These are phyloP conservation scores for Ectobius pallidus DNA, from an alignment of 2,888 invertebrate species.

Conservation along the genomic window DNA sequence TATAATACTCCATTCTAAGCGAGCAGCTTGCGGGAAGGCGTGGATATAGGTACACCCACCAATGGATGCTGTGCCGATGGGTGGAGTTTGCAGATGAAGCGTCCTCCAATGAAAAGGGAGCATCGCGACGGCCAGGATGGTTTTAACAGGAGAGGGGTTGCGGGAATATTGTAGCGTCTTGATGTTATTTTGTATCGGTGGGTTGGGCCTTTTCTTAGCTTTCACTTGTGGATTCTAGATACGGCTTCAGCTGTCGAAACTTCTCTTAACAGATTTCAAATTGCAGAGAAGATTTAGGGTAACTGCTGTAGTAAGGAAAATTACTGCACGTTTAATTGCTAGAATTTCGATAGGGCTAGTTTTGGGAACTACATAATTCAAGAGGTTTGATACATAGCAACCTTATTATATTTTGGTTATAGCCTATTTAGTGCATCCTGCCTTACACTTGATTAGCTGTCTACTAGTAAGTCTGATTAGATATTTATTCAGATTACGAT, in stretches of 20 bases:
- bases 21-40: slow-evolving; percentile 3
- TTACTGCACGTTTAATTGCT: too few species aligned
- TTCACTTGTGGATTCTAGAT: slow-evolving; percentile 22
- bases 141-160: neutral
- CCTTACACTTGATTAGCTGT: too few species aligned
- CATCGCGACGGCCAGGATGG: slow-evolving; percentile 12
- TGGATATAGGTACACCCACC: neutral
- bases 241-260: neutral
- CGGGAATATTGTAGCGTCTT: neutral
- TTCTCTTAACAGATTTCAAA: too few species aligned
- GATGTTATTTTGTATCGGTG: neutral
- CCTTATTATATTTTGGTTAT: too few species aligned
- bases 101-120: neutral
- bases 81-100: slow-evolving; percentile 9
- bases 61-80: slow-evolving; percentile 8
- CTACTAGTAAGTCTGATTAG: too few species aligned
- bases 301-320: too few species aligned
- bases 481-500: too few species aligned
- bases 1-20: neutral
- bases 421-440: too few species aligned
- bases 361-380: too few species aligned
- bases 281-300: too few species aligned
- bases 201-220: neutral
- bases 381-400: too few species aligned
- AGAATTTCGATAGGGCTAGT: too few species aligned